Evolutionary conservation across 1,140 invertebrate genomes (phyloP).

Genomic region (Vollenhovia emeryi): DNA sequence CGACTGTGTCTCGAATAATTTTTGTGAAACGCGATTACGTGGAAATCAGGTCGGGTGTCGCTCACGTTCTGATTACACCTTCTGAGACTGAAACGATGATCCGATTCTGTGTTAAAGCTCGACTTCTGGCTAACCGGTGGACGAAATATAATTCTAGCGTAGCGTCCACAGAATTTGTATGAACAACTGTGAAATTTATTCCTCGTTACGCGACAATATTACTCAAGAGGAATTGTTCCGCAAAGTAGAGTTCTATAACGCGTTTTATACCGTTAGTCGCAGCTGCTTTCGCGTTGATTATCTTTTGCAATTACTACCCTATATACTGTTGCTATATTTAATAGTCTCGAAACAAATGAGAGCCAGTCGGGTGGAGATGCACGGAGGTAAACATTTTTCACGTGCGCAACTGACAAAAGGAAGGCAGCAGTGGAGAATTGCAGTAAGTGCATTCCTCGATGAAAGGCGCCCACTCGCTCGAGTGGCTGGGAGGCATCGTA

Average conservation of each 20-base stretch:
- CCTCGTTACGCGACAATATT: not conserved
- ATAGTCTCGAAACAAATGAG: conserved; percentile 8
- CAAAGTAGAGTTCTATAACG: not conserved
- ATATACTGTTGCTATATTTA: not conserved
- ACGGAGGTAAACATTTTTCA: conserved; percentile 15
- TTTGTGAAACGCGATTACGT: conserved; percentile 22
- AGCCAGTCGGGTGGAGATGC: not conserved
- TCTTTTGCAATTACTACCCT: not conserved
- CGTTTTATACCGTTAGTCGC: not conserved
- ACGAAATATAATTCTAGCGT: not conserved
- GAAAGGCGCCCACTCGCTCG: conserved; percentile 54
- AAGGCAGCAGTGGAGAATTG: conserved; percentile 25
- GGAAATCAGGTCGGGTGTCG: conserved; percentile 10
- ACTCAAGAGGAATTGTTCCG: not conserved
- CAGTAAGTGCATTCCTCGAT: conserved; percentile 60
- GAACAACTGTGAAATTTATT: not conserved
- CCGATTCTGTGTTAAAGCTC: not conserved
- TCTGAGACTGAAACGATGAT: not conserved
- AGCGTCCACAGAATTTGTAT: not conserved
- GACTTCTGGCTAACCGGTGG: not conserved
- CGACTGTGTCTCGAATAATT: not conserved
- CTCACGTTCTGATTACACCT: not conserved
- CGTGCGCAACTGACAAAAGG: not conserved
- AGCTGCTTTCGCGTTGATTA: not conserved
- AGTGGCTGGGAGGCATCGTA: conserved; percentile 5